Base-by-base conservation (phyloP, 2,797 vertebrate genomes). In the Cebuella pygmaea region DNA sequence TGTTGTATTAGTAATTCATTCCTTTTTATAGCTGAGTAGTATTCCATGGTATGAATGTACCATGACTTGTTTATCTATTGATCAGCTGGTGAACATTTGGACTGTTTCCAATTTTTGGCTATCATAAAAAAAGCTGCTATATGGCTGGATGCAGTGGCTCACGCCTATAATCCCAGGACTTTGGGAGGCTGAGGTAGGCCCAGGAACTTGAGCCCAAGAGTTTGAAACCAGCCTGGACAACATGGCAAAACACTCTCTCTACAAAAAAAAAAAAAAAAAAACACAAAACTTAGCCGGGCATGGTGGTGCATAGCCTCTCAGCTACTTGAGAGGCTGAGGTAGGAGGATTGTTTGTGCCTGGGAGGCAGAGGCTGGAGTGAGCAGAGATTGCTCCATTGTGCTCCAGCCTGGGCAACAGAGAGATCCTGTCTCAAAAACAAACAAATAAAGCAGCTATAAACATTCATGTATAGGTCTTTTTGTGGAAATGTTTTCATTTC, bases 1-100 rank as follows among this genome's bases (percentile, higher is more conserved):
- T 67, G 30, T n/a, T 67, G 61, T 88, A 79, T 55, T 26, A 83
- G 33, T 79, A 90, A 94, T 95, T 79, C 50, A 88, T 84, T 88
- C 7, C 36, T 88, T 94, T 76, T 70, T 79, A 92, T 46, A 26
- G 61, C 61, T 52, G 48, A 90, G 15, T 64, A 70, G 83, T 75
- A 48, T 46, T 75, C 19, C 24, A 75, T 13, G 50, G 7, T 80
- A 84, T 70, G 36, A 36, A 83, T 79, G 9, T 67, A 83, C 15
- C 13, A 80, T 30, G 44, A 70, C 76, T 78, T 84, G 41, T 50
- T 93, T 64, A 93, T 12, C 50, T 46, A 48, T 41, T 74, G 30
- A 75, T 50, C 52, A 79, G 76, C 10, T 33, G 11, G 39, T 41
- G 70, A 46, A 82, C 9, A 84, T 85, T 22, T 93, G 67, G 52